phyloP scores from a whole-genome alignment of 2,888 invertebrate species.

The Timema cristinae region DNA sequence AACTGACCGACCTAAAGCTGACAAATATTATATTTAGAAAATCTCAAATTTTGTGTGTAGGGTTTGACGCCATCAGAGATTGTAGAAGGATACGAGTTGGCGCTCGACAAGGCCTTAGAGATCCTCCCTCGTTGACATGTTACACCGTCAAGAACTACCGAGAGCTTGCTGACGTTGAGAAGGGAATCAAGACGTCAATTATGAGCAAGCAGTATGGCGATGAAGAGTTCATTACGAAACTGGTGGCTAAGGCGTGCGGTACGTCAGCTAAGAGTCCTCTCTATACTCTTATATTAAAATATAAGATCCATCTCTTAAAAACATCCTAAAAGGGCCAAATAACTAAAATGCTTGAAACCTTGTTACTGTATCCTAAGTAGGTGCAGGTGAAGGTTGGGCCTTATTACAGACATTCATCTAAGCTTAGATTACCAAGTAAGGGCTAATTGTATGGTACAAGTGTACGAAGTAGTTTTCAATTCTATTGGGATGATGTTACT shows the following conservation, averaged over 20 bases:
- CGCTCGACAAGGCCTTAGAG: constrained; percentile 83
- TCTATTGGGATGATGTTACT: too few species aligned
- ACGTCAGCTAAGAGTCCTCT: constrained; percentile 31
- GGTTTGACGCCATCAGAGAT: constrained; percentile 97
- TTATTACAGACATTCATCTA: too few species aligned
- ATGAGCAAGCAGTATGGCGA: constrained; percentile 98
- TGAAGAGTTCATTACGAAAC: constrained; percentile 84
- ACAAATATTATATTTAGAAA: too few species aligned
- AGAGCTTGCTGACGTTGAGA: constrained; percentile 64
- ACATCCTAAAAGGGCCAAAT: too few species aligned
- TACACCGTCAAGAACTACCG: constrained; percentile 66
- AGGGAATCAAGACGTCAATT: constrained; percentile 74
- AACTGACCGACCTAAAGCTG: too few species aligned
- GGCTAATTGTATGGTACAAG: too few species aligned
- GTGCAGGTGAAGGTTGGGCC: too few species aligned
- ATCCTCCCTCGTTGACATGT: constrained; percentile 75
- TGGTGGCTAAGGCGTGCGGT: constrained; percentile 82
- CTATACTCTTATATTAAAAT: too few species aligned
- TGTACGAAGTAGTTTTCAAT: too few species aligned
- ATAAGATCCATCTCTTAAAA: constrained; percentile 29
- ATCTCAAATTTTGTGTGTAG: constrained; percentile 39
- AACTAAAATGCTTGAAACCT: too few species aligned
- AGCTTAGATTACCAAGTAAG: too few species aligned
- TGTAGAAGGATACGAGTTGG: constrained; percentile 90
- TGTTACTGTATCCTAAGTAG: too few species aligned